Base-by-base conservation (phyloP, 2,888 invertebrate genomes). In the Volucella bombylans region DNA sequence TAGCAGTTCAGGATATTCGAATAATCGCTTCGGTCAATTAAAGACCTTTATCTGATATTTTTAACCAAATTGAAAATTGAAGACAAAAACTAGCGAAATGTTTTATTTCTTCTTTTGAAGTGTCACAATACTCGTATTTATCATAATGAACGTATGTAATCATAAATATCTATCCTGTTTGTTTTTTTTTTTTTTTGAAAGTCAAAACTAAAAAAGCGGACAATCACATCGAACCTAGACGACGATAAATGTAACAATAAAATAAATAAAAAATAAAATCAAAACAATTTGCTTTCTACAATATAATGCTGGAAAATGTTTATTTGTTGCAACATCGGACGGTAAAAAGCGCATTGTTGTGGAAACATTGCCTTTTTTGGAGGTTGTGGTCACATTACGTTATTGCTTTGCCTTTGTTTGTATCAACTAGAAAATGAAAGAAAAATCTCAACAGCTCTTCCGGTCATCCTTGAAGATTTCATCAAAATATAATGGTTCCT, bases 401-500 rank as follows among this genome's bases (percentile, higher is more conserved):
- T 82, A 82, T 82, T 54, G 72, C 49, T 72, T 68, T 45, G 31
- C 72, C 41, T 78, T 68, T 82, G 64, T 82, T 73, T 43, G 57
- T 54, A 73, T 64, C 10, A 68, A 68, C 62, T 41, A 41, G 23
- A 57, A 73, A 73, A 68, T 10, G 45, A 50, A 49, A 61, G 69
- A 41, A 45, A 73, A 10, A 52, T 52, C 10, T 54, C 50, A 79
- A 54, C 52, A 73, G 67, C 62, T 76, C 67, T 67, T 76, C 62
- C 69, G 74, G 74, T 67, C 65, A 71, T 85, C 71, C 67, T 71
- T 85, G 67, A 76, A 76, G 76, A 80, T 85, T 74, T 85, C 71
- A 80, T 85, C 76, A 72, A 85, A 67, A 76, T 71, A 72, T 80
- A 85, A 85, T 80, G 71, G 67, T 69, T 50, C 31, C 41, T 50